These are phyloP conservation scores for Tonatia bakeri DNA, from an alignment of 2,113 vertebrate species.

Conservation along the genomic window DNA sequence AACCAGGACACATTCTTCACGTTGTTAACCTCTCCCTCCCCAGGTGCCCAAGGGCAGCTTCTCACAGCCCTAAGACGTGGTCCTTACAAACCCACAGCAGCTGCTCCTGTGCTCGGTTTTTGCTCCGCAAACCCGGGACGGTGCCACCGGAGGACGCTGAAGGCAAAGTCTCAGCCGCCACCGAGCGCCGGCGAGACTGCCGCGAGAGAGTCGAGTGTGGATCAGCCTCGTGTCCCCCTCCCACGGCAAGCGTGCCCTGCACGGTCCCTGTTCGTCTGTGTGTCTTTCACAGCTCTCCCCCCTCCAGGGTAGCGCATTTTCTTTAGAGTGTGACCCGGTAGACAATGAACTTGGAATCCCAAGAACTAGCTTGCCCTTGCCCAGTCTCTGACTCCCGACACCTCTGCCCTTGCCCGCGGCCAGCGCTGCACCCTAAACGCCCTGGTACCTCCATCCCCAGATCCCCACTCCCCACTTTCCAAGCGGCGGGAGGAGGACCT, in stretches of 20 bases:
- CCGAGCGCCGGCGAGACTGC: background rate
- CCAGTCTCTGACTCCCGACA: background rate
- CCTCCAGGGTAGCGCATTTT: background rate
- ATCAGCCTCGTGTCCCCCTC: too few species aligned
- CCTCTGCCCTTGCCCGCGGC: background rate
- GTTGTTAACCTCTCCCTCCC: background rate
- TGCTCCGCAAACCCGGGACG: background rate
- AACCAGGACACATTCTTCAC: background rate
- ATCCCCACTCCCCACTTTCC: background rate
- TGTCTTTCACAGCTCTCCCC: background rate
- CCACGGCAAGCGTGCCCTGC: background rate
- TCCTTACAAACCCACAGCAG: background rate
- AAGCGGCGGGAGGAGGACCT: background rate
- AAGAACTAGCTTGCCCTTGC: background rate
- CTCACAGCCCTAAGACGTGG: background rate
- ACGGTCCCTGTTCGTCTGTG: too few species aligned
- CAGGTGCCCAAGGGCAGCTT: background rate
- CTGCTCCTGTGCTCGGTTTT: background rate
- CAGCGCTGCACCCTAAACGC: background rate
- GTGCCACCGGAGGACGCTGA: slow-evolving; percentile 12
- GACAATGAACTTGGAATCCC: background rate
- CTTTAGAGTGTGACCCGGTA: background rate
- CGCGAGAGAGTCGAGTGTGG: background rate
- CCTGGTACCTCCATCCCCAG: background rate
- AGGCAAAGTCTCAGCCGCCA: background rate